Conservation (phyloP, 2,797 vertebrate species). For the Neomorphus geoffroyi region DNA sequence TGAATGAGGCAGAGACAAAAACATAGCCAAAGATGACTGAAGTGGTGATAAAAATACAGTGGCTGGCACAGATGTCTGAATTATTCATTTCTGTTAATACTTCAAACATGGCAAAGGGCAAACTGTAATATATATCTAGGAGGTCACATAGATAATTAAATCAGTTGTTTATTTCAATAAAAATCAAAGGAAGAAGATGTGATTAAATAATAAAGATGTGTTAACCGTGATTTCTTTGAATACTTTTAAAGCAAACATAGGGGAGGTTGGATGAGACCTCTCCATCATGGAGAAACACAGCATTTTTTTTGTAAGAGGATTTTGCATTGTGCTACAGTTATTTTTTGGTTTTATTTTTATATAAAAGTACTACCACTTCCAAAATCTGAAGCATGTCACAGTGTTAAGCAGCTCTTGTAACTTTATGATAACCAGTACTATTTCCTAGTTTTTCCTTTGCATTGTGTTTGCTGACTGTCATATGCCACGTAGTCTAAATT, state of each 20-base stretch:
- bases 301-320: neutral
- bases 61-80: conserved; percentile 10
- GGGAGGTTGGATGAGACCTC: neutral
- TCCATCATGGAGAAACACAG: neutral
- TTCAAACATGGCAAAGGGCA: neutral
- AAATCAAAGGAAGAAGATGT: conserved; percentile 10
- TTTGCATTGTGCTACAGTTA: neutral
- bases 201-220: neutral
- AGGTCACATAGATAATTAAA: conserved; percentile 29
- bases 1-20: neutral
- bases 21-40: neutral
- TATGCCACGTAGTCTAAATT: neutral
- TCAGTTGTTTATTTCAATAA: conserved; percentile 44
- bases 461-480: fast-evolving
- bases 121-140: neutral
- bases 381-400: neutral
- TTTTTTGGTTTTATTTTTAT: neutral
- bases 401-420: neutral
- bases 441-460: neutral
- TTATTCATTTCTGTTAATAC: conserved; percentile 47
- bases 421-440: neutral
- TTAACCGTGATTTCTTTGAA: neutral
- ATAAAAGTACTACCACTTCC: neutral
- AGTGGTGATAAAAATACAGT: conserved; percentile 39
- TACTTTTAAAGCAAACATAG: neutral